Conservation (phyloP, 2,797 vertebrate genomes). For the Oreonectes daqikongensis region DNA sequence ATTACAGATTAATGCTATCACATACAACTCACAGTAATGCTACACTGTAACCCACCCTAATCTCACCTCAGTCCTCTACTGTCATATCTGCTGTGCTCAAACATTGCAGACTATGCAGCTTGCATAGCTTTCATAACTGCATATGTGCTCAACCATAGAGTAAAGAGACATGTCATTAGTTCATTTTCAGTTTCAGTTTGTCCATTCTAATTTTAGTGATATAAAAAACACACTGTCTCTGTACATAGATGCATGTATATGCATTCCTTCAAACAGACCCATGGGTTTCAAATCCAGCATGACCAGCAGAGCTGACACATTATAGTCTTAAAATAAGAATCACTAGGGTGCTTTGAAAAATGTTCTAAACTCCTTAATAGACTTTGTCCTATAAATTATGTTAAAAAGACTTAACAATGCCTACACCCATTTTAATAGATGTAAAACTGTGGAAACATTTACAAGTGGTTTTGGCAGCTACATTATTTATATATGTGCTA, state of each 20-base stretch:
- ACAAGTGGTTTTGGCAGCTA: background rate
- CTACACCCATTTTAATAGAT: background rate
- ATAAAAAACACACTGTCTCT: background rate
- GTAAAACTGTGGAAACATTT: background rate
- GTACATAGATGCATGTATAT: background rate
- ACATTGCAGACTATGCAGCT: background rate
- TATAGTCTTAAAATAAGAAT: background rate
- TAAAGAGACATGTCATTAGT: constrained; percentile 20
- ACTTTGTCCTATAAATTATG: background rate
- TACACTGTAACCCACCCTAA: constrained; percentile 24
- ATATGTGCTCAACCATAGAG: background rate
- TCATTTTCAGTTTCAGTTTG: constrained; percentile 12
- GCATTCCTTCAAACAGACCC: background rate
- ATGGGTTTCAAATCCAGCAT: background rate
- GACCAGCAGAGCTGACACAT: background rate
- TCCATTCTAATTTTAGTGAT: constrained; percentile 18
- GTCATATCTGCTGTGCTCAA: background rate
- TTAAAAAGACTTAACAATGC: background rate
- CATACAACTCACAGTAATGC: constrained; percentile 26
- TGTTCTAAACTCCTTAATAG: background rate
- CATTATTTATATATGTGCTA: background rate
- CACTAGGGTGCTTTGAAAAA: background rate
- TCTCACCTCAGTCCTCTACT: background rate
- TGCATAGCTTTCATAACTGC: background rate
- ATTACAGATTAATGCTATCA: constrained; percentile 28